Conservation (phyloP, 1,140 invertebrate species). For the Zaprionus ornatus region DNA sequence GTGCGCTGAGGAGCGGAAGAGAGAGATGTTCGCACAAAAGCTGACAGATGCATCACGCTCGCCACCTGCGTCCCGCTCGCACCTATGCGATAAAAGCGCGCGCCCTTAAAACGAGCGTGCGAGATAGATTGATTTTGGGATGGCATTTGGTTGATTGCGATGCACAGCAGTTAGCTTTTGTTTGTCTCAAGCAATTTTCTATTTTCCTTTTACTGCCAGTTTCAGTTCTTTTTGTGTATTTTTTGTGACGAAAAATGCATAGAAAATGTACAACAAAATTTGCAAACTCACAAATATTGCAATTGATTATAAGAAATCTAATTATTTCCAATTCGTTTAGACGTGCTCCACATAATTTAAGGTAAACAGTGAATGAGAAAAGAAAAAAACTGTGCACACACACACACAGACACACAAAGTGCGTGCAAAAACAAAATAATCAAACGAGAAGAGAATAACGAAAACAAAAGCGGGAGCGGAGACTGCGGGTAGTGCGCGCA, state of each 20-base stretch:
- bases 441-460: slow-evolving; percentile 46
- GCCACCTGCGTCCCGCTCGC: slow-evolving; percentile 70
- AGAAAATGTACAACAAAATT: slow-evolving; percentile 61
- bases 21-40: slow-evolving; percentile 58
- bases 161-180: slow-evolving; percentile 50
- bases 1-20: slow-evolving; percentile 42
- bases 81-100: slow-evolving; percentile 56
- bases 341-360: slow-evolving; percentile 16
- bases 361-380: slow-evolving; percentile 19
- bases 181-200: slow-evolving; percentile 57
- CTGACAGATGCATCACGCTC: slow-evolving; percentile 56
- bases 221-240: slow-evolving; percentile 74
- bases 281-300: slow-evolving; percentile 36
- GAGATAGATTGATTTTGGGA: slow-evolving; percentile 59
- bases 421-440: slow-evolving; percentile 58
- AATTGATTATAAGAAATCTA: slow-evolving; percentile 24
- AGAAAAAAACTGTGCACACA: slow-evolving; percentile 14
- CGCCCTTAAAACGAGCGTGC: slow-evolving; percentile 72
- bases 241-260: slow-evolving; percentile 66
- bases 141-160: slow-evolving; percentile 52
- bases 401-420: slow-evolving; percentile 45
- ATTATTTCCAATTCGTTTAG: slow-evolving; percentile 29
- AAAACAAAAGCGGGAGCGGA: slow-evolving; percentile 28
- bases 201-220: slow-evolving; percentile 47
- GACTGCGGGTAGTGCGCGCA: slow-evolving; percentile 38